Evolutionary conservation across 2,888 invertebrate genomes (phyloP).

Genomic region (Cataglyphis rosenhaueri): DNA sequence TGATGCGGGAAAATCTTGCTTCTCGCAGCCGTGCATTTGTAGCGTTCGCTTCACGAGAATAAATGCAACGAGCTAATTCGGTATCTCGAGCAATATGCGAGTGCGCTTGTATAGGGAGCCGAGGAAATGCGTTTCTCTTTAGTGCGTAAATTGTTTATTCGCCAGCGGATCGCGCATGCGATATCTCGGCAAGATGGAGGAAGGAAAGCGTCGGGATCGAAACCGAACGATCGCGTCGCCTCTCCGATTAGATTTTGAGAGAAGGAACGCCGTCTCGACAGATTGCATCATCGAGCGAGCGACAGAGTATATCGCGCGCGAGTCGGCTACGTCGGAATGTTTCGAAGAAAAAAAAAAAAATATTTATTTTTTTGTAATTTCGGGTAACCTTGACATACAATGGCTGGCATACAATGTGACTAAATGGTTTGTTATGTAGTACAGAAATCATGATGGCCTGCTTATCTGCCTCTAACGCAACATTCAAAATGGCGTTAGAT

Average conservation of each 20-base stretch:
- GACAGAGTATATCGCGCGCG: neutral
- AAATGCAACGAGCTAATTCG: neutral
- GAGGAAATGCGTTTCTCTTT: neutral
- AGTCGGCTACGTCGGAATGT: neutral
- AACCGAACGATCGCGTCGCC: constrained; percentile 67
- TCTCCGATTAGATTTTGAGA: neutral
- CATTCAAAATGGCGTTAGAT: neutral
- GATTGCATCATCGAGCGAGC: neutral
- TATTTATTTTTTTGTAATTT: neutral
- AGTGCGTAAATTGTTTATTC: constrained; percentile 31
- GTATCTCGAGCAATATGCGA: neutral
- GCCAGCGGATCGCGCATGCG: constrained; percentile 32
- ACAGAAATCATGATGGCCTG: neutral
- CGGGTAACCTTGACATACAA: constrained; percentile 10
- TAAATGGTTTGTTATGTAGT: neutral
- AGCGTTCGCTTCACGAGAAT: neutral
- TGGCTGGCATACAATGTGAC: neutral
- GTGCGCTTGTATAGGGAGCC: neutral
- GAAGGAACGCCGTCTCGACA: too few species aligned
- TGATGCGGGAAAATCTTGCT: constrained; percentile 37
- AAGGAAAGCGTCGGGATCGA: constrained; percentile 59
- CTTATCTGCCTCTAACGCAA: neutral
- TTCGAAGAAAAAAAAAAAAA: neutral
- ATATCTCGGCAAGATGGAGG: constrained; percentile 70
- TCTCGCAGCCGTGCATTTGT: neutral